Evolutionary conservation across 2,113 vertebrate species (phyloP).

Genomic region (Channa argus): DNA sequence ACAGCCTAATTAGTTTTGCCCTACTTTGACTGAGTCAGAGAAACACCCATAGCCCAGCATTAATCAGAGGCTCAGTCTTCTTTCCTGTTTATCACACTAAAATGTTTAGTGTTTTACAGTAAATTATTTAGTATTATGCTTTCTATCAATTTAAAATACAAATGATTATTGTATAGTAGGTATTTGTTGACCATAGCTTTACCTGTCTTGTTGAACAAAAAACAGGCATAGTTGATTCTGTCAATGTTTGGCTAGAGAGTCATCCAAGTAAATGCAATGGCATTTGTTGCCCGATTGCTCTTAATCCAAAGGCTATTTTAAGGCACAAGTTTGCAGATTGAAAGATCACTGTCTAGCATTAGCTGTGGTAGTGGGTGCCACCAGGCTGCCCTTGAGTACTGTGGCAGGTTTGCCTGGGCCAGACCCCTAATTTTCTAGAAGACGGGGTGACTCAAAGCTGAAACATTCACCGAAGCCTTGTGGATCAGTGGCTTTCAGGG

Average conservation of each 20-base stretch:
- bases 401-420: slow-evolving; percentile 44
- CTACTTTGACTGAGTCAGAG: slow-evolving; percentile 77
- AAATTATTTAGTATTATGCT: no score
- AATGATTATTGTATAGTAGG: not conserved
- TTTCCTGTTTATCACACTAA: not conserved
- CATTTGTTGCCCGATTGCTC: slow-evolving; percentile 74
- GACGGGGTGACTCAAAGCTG: slow-evolving; percentile 58
- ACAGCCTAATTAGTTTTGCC: slow-evolving; percentile 84
- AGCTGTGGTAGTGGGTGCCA: slow-evolving; percentile 46
- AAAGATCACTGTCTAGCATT: slow-evolving; percentile 57
- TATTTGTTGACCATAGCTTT: not conserved
- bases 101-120: no score
- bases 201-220: slow-evolving; percentile 34
- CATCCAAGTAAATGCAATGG: slow-evolving; percentile 53
- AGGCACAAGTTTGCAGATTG: slow-evolving; percentile 52
- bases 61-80: slow-evolving; percentile 40
- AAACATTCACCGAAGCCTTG: slow-evolving; percentile 50
- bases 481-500: slow-evolving; percentile 32
- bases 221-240: slow-evolving; percentile 58
- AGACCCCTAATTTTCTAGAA: slow-evolving; percentile 33
- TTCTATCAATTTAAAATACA: not conserved
- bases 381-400: slow-evolving; percentile 28
- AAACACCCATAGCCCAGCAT: slow-evolving; percentile 55
- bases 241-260: slow-evolving; percentile 64
- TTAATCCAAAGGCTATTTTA: slow-evolving; percentile 80